Conservation (phyloP, 37 sponge, comb jelly and placozoan genomes). For the Diacarnus erythraeanus region DNA sequence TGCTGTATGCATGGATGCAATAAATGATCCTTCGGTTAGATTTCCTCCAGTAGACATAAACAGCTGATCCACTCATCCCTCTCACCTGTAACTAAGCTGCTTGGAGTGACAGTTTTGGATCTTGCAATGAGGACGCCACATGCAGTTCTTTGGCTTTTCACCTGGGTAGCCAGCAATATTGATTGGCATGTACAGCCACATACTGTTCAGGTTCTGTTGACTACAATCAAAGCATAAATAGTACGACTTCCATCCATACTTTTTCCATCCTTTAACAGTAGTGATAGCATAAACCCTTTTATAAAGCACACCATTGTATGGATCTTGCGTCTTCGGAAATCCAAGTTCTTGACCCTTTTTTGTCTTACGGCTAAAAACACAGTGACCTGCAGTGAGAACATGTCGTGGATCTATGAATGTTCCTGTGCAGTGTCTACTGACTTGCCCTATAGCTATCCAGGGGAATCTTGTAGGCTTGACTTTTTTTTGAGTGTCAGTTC, state of each 20-base stretch:
- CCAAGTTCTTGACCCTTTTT: background rate
- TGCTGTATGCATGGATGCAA: background rate
- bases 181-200: background rate
- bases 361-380: background rate
- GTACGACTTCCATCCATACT: background rate
- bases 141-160: background rate
- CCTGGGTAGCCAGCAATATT: background rate
- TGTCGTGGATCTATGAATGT: conserved; percentile 1
- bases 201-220: background rate
- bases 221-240: conserved; percentile 6
- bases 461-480: background rate
- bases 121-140: background rate
- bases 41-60: background rate
- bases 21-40: no score
- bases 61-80: background rate
- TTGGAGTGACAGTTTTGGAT: background rate
- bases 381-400: conserved; percentile 3
- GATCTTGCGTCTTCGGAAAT: background rate
- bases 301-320: background rate
- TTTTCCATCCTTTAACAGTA: background rate
- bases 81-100: background rate
- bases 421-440: background rate
- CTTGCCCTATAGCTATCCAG: background rate
- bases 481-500: background rate
- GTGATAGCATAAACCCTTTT: background rate